Base-by-base conservation (phyloP, 2,888 invertebrate genomes). In the Apamea epomidion region DNA sequence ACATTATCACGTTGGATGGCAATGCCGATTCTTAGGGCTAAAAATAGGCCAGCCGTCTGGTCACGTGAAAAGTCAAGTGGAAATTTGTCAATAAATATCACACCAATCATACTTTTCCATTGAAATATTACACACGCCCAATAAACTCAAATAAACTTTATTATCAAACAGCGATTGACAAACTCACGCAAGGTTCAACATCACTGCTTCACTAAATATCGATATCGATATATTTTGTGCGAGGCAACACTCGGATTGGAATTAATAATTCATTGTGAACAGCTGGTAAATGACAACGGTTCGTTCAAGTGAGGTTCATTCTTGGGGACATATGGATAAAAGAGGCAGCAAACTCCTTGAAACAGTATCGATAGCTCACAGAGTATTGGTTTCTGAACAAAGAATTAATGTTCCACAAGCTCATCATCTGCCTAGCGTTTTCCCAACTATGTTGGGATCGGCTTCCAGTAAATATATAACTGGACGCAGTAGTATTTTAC, bases 231-330 rank as follows among this genome's bases (percentile, higher is more conserved):
- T 79, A 79, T 78, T 70, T 78, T 25, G 21, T 29, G 42, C 51
- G 73, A 32, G 16, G 68, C 51, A 70, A 70, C 51, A 78, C 25
- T 42, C 12, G 29, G 12, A 70, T 70, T 60, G n/a, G 32, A 65
- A 78, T 78, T 74, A 78, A 82, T 82, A 29, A 78, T 84, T 74
- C 18, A 83, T 48, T 65, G 78, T 78, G 45, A 73, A 32, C 37
- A 12, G n/a, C 60, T 37, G 18, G 54, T 74, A 12, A 70, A 62
- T 83, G 84, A 78, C 76, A 76, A 71, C 32, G 21, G 60, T 71
- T 70, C 21, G 1, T 69, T 58, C 25, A 64, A 81, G 58, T 51
- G 8, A n/a, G 0, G 29, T 70, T 82, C 29, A n/a, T 8, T 32
- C n/a, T 58, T 64, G 5, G 37, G 0, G 62, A 65, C 54, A 68